These are phyloP conservation scores for Parnassius orleans DNA, from an alignment of 2,888 invertebrate genomes.

Conservation along the genomic window DNA sequence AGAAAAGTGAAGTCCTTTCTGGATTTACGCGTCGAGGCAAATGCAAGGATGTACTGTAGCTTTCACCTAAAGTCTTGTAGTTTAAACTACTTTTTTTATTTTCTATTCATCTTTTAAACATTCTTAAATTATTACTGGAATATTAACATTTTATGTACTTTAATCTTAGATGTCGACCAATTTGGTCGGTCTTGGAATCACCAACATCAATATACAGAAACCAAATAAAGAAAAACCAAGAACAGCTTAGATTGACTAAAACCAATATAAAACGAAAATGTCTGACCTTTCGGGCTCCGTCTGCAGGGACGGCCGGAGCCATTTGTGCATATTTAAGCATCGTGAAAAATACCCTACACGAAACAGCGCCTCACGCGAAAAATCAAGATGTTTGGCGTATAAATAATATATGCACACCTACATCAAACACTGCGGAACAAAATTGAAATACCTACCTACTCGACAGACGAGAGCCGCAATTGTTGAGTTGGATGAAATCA, in stretches of 20 bases:
- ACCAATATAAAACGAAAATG: slow-evolving; percentile 34
- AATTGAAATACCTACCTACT: slow-evolving; percentile 29
- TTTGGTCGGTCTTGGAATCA: too few species aligned
- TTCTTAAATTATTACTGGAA: too few species aligned
- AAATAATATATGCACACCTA: slow-evolving; percentile 35
- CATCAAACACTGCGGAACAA: slow-evolving; percentile 33
- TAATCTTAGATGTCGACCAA: too few species aligned
- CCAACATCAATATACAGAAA: background rate
- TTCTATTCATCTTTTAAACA: too few species aligned
- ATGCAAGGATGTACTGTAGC: too few species aligned
- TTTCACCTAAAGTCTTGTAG: too few species aligned
- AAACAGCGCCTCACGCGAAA: slow-evolving; percentile 32
- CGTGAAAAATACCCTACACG: slow-evolving; percentile 40
- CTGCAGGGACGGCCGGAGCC: slow-evolving; percentile 36
- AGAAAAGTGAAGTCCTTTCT: too few species aligned
- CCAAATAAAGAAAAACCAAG: background rate
- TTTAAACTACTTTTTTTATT: too few species aligned
- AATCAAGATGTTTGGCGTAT: slow-evolving; percentile 36
- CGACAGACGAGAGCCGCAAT: slow-evolving; percentile 10
- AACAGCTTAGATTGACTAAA: slow-evolving; percentile 28
- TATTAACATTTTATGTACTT: too few species aligned
- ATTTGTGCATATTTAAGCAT: slow-evolving; percentile 50
- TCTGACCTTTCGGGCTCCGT: slow-evolving; percentile 31
- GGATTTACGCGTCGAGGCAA: too few species aligned
- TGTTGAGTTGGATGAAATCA: background rate